Conservation (phyloP, 2,113 vertebrate species). For the Pipa parva region DNA sequence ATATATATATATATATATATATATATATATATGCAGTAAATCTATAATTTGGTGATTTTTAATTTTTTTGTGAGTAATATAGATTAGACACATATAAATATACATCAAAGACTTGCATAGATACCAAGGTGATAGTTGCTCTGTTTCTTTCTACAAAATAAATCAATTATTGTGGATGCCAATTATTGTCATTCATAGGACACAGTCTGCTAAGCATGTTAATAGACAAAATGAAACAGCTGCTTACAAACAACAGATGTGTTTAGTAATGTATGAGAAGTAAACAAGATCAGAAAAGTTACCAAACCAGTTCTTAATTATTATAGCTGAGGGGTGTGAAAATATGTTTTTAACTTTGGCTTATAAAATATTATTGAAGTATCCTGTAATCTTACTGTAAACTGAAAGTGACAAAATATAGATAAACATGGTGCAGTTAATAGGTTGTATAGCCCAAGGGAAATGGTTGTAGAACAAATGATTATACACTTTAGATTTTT, state of each 20-base stretch:
- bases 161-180: slow-evolving; percentile 27
- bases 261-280: slow-evolving; percentile 7
- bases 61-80: no score
- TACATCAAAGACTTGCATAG: neutral
- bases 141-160: slow-evolving; percentile 9
- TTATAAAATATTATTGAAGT: neutral
- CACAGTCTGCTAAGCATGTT: slow-evolving; percentile 38
- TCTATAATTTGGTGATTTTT: neutral
- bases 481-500: no score
- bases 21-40: neutral
- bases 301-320: neutral
- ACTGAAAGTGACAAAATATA: neutral
- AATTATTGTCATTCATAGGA: slow-evolving; percentile 27
- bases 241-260: slow-evolving; percentile 40
- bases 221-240: slow-evolving; percentile 34
- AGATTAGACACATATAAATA: no score
- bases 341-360: neutral
- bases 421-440: neutral
- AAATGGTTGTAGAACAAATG: no score
- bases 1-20: neutral
- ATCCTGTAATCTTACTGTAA: neutral
- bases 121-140: neutral
- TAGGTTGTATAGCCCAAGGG: no score
- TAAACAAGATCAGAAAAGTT: slow-evolving; percentile 1
- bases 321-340: neutral